These are phyloP conservation scores for Amphiprion percula DNA, from an alignment of 2,113 vertebrate genomes.

Conservation along the genomic window DNA sequence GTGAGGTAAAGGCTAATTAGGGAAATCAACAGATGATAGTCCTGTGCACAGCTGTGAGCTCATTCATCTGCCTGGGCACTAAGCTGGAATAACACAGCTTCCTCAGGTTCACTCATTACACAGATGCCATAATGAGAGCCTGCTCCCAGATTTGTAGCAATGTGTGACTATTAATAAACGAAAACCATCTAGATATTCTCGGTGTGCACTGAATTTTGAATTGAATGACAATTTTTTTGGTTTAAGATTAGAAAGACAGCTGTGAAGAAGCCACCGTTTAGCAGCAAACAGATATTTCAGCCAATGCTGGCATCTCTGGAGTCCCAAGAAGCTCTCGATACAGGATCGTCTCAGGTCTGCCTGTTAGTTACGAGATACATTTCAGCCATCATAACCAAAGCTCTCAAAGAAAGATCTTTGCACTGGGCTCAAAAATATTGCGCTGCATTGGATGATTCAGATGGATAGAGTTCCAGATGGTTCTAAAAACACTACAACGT, in stretches of 20 bases:
- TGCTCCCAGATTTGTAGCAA: conserved; percentile 1
- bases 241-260: not conserved
- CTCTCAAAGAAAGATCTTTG: not conserved
- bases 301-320: no score
- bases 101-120: conserved; percentile 2
- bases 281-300: no score
- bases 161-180: not conserved
- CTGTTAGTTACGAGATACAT: no score
- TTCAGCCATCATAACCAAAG: no score
- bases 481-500: not conserved
- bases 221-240: not conserved
- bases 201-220: conserved; percentile 3
- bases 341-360: no score
- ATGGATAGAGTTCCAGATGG: not conserved
- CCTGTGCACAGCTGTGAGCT: conserved; percentile 13
- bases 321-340: not conserved
- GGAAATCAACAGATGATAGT: conserved; percentile 14
- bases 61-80: not conserved
- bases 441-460: not conserved
- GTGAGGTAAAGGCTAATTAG: conserved; percentile 24
- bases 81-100: conserved; percentile 5
- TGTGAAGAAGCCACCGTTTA: not conserved
- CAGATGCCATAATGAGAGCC: not conserved
- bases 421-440: not conserved
- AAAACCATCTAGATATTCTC: not conserved